Conservation (phyloP, 92 coral and sea anemone genomes). For the Palythoa caribaeorum region DNA sequence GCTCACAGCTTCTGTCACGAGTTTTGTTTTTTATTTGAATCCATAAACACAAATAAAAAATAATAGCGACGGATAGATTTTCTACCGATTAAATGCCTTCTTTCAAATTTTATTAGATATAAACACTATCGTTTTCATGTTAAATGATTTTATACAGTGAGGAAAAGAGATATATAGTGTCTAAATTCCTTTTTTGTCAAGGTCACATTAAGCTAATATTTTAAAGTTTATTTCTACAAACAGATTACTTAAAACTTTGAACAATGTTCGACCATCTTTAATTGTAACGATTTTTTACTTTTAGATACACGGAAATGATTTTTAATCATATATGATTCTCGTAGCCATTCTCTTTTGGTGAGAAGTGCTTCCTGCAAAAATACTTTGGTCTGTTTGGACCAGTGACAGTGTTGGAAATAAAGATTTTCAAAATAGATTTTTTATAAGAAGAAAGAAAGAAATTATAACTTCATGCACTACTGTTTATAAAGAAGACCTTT, state of each 20-base stretch:
- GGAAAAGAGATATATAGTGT: neutral
- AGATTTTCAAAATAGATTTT: too few relatives aligned
- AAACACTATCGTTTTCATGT: neutral
- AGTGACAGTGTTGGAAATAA: too few relatives aligned
- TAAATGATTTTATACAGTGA: neutral
- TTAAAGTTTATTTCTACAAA: neutral
- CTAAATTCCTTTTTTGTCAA: too few relatives aligned
- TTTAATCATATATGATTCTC: neutral
- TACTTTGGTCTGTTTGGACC: too few relatives aligned
- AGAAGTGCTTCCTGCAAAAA: neutral
- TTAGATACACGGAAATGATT: neutral
- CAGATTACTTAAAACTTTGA: slow-evolving; percentile 13
- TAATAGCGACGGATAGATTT: neutral
- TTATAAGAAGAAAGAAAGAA: too few relatives aligned
- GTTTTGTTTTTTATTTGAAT: neutral
- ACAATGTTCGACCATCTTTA: neutral
- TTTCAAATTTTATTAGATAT: neutral
- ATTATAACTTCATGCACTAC: too few relatives aligned
- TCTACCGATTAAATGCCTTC: neutral
- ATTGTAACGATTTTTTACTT: neutral
- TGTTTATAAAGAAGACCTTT: too few relatives aligned
- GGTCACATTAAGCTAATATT: neutral
- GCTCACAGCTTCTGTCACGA: slow-evolving; percentile 1
- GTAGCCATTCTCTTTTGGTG: neutral
- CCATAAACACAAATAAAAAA: neutral